Conservation (phyloP, 2,113 vertebrate genomes). For the Recurvirostra avosetta region DNA sequence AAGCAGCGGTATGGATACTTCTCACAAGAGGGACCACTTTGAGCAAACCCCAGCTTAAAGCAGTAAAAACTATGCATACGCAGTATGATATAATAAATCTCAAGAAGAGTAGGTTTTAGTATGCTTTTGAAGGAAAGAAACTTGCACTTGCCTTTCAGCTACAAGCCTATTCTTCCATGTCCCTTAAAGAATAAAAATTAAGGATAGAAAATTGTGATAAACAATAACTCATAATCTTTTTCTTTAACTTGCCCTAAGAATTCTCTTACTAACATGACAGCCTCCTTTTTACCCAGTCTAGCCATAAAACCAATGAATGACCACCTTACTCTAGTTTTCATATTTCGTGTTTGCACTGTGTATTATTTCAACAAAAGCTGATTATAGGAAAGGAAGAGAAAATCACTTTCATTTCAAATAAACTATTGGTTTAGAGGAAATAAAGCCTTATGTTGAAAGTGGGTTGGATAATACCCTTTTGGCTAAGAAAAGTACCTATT, state of each 20-base stretch:
- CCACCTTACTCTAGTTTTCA: neutral
- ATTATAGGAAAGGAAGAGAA: neutral
- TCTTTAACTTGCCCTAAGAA: neutral
- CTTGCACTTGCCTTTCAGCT: neutral
- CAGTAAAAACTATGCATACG: neutral
- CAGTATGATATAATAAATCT: neutral
- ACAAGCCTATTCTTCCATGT: neutral
- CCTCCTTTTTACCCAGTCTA: neutral
- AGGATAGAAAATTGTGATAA: neutral
- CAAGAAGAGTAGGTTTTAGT: neutral
- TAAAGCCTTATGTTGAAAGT: neutral
- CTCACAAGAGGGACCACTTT: neutral
- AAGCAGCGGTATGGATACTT: neutral
- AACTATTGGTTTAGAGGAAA: neutral
- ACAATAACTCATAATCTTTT: neutral
- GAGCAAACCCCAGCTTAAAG: neutral
- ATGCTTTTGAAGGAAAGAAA: neutral
- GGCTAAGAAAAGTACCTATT: neutral
- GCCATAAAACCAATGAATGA: neutral
- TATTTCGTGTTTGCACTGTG: neutral
- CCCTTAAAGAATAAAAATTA: neutral
- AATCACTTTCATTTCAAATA: neutral
- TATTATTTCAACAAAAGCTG: neutral
- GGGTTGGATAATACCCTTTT: neutral
- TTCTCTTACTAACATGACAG: neutral